Conservation (phyloP, 2,113 vertebrate genomes). For the Melanotaenia duboulayi region DNA sequence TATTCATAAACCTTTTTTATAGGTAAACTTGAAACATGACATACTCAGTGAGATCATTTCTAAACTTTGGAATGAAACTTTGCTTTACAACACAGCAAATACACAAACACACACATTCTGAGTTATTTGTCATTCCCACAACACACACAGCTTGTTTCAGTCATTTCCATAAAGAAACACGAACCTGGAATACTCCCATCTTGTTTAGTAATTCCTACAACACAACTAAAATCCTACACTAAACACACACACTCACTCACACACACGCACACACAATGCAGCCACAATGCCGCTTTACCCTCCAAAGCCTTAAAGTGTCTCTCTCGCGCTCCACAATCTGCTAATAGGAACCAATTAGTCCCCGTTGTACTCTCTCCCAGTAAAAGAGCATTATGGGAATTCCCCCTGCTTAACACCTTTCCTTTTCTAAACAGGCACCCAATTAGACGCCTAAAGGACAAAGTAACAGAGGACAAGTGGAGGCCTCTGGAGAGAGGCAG, state of each 20-base stretch:
- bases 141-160: constrained; percentile 14
- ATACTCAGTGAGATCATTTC: too few relatives aligned
- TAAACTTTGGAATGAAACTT: too few relatives aligned
- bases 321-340: constrained; percentile 30
- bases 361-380: constrained; percentile 58
- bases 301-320: constrained; percentile 49
- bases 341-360: constrained; percentile 74
- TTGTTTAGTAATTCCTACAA: constrained; percentile 17
- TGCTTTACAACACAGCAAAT: neutral
- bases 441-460: constrained; percentile 72
- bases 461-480: constrained; percentile 67
- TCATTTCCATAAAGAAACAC: constrained; percentile 47
- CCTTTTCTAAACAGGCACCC: constrained; percentile 72
- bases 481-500: constrained; percentile 28
- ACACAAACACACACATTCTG: constrained; percentile 2
- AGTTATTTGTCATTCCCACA: neutral
- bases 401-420: constrained; percentile 73
- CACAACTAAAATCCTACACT: neutral
- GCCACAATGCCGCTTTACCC: constrained; percentile 53
- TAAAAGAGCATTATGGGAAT: constrained; percentile 75
- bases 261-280: constrained; percentile 36
- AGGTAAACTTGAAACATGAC: too few relatives aligned
- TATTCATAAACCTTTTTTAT: too few relatives aligned
- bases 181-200: constrained; percentile 14
- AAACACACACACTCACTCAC: neutral